Evolutionary conservation across 1,140 invertebrate species (phyloP).

Genomic region (Rhopalosiphum maidis): DNA sequence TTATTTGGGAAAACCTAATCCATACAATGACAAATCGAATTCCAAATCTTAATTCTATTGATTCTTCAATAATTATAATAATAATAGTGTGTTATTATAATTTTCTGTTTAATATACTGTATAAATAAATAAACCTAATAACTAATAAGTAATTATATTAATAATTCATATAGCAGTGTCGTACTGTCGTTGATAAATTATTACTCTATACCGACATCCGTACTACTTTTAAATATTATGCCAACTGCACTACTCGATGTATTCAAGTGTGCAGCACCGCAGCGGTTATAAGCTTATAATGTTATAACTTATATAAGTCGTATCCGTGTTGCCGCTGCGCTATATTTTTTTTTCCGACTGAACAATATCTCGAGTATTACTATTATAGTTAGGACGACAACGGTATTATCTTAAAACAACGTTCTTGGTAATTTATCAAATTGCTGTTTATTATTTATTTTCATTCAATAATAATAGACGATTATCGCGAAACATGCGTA

Average conservation of each 20-base stretch:
- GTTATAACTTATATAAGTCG: not conserved
- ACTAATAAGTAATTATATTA: not conserved
- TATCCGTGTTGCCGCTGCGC: not conserved
- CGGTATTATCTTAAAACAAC: not conserved
- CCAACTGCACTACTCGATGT: not conserved
- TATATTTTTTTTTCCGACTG: not conserved
- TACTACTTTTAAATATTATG: not conserved
- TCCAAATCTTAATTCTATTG: not conserved
- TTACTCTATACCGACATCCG: not conserved
- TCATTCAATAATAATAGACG: not conserved
- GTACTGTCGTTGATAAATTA: not conserved
- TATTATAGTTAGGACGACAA: not conserved
- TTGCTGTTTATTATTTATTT: not conserved
- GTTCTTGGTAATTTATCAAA: not conserved
- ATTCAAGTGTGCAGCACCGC: not conserved
- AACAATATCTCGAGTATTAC: not conserved
- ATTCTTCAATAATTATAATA: not conserved
- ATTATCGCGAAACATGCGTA: not conserved
- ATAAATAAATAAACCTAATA: not conserved
- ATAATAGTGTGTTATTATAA: not conserved
- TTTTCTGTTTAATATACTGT: not conserved
- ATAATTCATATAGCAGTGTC: not conserved
- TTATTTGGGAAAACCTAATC: not conserved
- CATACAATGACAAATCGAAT: not conserved
- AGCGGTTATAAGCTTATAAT: not conserved